Evolutionary conservation across 2,113 vertebrate species (phyloP), one percentile per base, ranked within the genome.

Genomic region (Hippocampus abdominalis): DNA sequence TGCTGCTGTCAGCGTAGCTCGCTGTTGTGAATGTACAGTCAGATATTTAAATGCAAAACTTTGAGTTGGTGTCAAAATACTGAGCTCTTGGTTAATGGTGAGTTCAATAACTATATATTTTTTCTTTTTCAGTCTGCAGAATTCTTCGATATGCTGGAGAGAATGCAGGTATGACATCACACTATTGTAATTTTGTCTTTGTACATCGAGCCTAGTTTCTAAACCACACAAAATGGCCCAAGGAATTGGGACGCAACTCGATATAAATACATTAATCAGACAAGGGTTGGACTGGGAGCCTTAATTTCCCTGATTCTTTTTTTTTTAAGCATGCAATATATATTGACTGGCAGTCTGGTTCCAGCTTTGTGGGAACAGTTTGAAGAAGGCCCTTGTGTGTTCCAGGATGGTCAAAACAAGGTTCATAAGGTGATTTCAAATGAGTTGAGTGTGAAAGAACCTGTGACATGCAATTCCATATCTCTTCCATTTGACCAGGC

Each of bases 141-240:
- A 85, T 99, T 99, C 92, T 99, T 99, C 51, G 96, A 99, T 81
- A 99, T 99, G 97, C 90, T 99, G 92, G 97, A 99, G 82, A 96
- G 93, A 83, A 98, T 98, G 95, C 96, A 96, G 95, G 97, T 99
- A 90, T 62, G 89, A 78, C 1, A 21, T 10, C 3, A 3, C 40
- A 11, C 36, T 5, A n/a, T 60, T 61, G 36, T 27, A 57, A 62
- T 59, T 7, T 36, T 63, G 11, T 66, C 4, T 67, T 32, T 39
- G 18, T 2, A 27, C n/a, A 18, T 8, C 44, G 65, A 8, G 25
- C 21, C 2, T 16, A n/a, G 23, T 40, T 42, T 64, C 1, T 23
- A 44, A 39, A 62, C 36, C 60, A 62, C 20, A 40, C 60, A n/a
- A 18, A 61, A 39, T 63, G 20, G 59, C 20, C 59, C 6, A 63